phyloP scores from a whole-genome alignment of 2,797 vertebrate genomes.

The Melanotaenia boesemani region DNA sequence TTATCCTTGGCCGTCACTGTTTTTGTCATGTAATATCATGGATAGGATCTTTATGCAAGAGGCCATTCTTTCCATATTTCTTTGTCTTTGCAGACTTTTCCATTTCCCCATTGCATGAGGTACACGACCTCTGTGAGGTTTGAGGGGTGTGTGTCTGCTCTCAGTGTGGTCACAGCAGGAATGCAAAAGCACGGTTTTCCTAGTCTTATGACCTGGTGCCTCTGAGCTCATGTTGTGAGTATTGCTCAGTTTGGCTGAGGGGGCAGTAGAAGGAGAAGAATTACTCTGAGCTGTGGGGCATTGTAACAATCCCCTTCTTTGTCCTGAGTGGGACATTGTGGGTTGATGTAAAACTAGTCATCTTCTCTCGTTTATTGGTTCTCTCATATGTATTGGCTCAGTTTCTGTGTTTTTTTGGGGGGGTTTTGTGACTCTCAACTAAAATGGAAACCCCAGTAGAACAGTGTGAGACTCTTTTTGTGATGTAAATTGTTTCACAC shows the following conservation, averaged over 20 bases:
- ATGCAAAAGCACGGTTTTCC: slow-evolving; percentile 69
- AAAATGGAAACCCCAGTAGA: slow-evolving; percentile 37
- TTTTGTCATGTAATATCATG: slow-evolving; percentile 56
- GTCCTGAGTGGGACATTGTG: slow-evolving; percentile 42
- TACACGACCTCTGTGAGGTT: slow-evolving; percentile 47
- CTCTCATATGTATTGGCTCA: slow-evolving; percentile 9
- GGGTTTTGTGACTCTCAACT: slow-evolving; percentile 14
- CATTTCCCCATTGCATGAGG: slow-evolving; percentile 53
- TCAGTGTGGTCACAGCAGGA: slow-evolving; percentile 63
- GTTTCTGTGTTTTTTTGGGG: slow-evolving; percentile 8
- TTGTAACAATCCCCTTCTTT: slow-evolving; percentile 69
- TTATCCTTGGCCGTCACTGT: slow-evolving; percentile 56
- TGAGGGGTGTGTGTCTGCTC: slow-evolving; percentile 20
- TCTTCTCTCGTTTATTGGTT: slow-evolving; percentile 19
- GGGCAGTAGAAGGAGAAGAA: slow-evolving; percentile 49
- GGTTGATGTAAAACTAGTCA: slow-evolving; percentile 48
- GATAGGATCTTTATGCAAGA: slow-evolving; percentile 30
- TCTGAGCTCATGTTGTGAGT: slow-evolving; percentile 70
- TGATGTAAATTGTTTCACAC: slow-evolving; percentile 9
- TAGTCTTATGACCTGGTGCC: slow-evolving; percentile 73
- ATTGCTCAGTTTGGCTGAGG: slow-evolving; percentile 57
- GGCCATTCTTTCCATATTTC: slow-evolving; percentile 45
- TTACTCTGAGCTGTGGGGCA: slow-evolving; percentile 40
- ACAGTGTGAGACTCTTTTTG: slow-evolving; percentile 11
- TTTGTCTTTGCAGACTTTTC: slow-evolving; percentile 68